Base-by-base conservation (phyloP, 2,113 vertebrate genomes). In the Danio rerio region DNA sequence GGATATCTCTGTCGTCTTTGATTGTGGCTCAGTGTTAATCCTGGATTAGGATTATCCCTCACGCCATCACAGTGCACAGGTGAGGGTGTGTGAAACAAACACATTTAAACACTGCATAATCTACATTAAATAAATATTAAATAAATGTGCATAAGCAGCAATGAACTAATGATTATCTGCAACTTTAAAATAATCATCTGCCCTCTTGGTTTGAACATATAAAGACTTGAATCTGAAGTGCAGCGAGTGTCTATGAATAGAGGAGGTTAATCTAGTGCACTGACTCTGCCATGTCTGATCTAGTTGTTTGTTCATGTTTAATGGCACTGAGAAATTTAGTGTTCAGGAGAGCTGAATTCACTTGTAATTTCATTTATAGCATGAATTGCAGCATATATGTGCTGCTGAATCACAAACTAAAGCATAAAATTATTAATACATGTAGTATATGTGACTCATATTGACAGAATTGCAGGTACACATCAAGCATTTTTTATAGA, bases 1-100 rank as follows among this genome's bases (percentile, higher is more conserved):
- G 40, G 62, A 74, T 13, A 55, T 66, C 59, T 68, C 71, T 77
- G 58, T 63, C 61, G 11, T 55, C 31, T 66, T 12, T 82, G 70
- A 81, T 53, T 47, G 74, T 6, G 56, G 18, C 59, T 59, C 10
- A 21, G 49, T 5, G 7, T 74, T 82, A 82, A 82, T 0, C 71
- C 81, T 56, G 61, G 71, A 75, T 82, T 49, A 66, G 71, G 18
- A 42, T 61, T 63, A 66, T 47, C 52, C 45, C 61, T 82, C 81
- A 82, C 61, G 59, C 71, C 81, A 75, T 74, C 71, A 49, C 49
- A n/a, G 49, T 16, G 4, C 21, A 75, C 70, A 20, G 21, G 50
- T 55, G 40, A 45, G 56, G 31, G 47, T 20, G 5, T n/a, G 59
- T 5, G 16, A 5, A 5, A 10, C 5, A 16, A 21, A 59, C 40